Evolutionary conservation across 2,888 invertebrate species (phyloP).

Genomic region (Eupeodes luniger): DNA sequence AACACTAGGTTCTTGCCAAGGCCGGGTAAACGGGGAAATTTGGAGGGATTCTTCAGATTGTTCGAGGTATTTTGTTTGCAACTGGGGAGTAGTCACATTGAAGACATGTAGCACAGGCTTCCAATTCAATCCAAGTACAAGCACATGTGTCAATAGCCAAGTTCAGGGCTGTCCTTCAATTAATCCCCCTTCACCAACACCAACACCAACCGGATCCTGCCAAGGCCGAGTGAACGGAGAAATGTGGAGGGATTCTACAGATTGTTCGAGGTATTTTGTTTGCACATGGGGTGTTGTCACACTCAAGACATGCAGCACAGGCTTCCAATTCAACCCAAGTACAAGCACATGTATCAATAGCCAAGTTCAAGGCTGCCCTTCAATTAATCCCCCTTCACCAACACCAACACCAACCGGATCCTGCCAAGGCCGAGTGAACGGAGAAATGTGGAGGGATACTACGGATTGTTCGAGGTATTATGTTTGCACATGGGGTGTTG

Average conservation of each 20-base stretch:
- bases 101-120: neutral
- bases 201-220: neutral
- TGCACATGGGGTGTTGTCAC: neutral
- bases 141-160: neutral
- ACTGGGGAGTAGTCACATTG: neutral
- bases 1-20: no score
- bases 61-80: neutral
- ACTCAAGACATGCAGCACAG: neutral
- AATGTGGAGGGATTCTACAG: neutral
- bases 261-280: neutral
- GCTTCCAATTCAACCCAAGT: neutral
- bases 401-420: neutral
- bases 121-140: neutral
- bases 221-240: neutral
- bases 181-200: neutral
- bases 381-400: neutral
- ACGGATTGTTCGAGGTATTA: conserved; percentile 3
- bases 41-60: conserved; percentile 14
- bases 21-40: neutral
- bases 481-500: neutral
- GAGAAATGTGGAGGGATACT: neutral
- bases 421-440: neutral
- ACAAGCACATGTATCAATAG: neutral
- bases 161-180: no score
- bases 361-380: neutral